These are phyloP conservation scores for Callorhinus ursinus DNA, from an alignment of 2,113 vertebrate species.

Conservation along the genomic window DNA sequence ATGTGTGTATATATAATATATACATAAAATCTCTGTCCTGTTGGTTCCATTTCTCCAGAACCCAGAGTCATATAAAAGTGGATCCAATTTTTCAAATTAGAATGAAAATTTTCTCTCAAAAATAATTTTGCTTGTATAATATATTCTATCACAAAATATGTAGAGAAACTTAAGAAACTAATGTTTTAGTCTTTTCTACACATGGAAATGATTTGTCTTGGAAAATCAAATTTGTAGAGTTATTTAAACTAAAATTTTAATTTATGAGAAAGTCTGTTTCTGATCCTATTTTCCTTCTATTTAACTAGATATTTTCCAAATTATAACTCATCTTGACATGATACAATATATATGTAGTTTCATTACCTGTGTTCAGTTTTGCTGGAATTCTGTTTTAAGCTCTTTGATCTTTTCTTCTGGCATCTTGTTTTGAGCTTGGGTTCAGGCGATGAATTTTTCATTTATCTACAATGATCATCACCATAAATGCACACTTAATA, in stretches of 20 bases:
- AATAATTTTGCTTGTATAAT: not conserved
- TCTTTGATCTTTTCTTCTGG: slow-evolving; percentile 93
- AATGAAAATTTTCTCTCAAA: not conserved
- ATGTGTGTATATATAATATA: not conserved
- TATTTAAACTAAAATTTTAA: slow-evolving; percentile 21
- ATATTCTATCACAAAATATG: slow-evolving; percentile 21
- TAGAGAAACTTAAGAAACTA: not conserved
- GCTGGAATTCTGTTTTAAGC: slow-evolving; percentile 89
- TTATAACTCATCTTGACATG: not conserved
- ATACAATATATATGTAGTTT: slow-evolving; percentile 49
- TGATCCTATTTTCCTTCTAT: not conserved
- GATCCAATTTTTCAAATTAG: not conserved
- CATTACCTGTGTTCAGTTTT: slow-evolving; percentile 90
- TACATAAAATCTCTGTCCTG: not conserved
- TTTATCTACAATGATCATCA: slow-evolving; percentile 89
- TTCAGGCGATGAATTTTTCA: slow-evolving; percentile 92
- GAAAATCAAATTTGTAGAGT: slow-evolving; percentile 42
- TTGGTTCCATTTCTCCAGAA: not conserved
- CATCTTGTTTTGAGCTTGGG: slow-evolving; percentile 90
- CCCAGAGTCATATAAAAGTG: not conserved
- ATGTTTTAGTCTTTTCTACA: not conserved
- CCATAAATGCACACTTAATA: slow-evolving; percentile 50
- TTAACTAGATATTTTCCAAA: not conserved
- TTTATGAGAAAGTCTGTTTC: not conserved
- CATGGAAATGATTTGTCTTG: not conserved